phyloP scores from a whole-genome alignment of 2,888 invertebrate genomes.

The Drosophila nr. medialis region DNA sequence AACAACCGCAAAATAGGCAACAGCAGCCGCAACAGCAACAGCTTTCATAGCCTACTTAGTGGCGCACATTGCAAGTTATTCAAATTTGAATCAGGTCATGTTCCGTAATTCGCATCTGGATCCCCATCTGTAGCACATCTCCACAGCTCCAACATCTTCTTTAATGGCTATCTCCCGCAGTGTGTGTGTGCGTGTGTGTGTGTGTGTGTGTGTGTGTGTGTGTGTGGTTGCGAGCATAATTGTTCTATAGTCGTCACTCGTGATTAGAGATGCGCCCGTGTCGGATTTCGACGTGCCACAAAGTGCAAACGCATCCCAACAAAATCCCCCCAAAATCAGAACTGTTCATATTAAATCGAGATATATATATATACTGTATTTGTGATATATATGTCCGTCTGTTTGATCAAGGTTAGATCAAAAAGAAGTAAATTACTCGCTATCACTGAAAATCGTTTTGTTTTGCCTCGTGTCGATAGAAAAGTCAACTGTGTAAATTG shows the following conservation, averaged over 20 bases:
- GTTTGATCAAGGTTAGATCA: background rate
- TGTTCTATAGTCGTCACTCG: background rate
- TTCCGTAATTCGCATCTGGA: slow-evolving; percentile 4
- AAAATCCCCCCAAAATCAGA: background rate
- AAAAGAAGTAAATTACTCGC: background rate
- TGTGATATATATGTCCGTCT: background rate
- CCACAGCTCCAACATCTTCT: slow-evolving; percentile 11
- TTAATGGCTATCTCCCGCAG: slow-evolving; percentile 10
- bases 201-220: slow-evolving; percentile 4
- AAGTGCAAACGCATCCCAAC: background rate
- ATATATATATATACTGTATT: background rate
- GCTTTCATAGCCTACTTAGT: slow-evolving; percentile 70
- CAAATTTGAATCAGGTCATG: slow-evolving; percentile 62
- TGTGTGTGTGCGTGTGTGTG: slow-evolving; percentile 4
- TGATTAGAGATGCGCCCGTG: slow-evolving; percentile 1
- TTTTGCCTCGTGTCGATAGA: background rate
- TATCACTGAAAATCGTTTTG: background rate
- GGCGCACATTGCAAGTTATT: slow-evolving; percentile 70
- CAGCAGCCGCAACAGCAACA: slow-evolving; percentile 14
- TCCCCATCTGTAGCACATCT: background rate
- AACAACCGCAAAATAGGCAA: slow-evolving; percentile 8
- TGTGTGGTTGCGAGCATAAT: slow-evolving; percentile 8
- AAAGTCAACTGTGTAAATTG: background rate
- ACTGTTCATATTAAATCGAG: background rate
- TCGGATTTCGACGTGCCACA: background rate